Conservation (phyloP, 2,888 invertebrate genomes). For the Conops quadrifasciatus region DNA sequence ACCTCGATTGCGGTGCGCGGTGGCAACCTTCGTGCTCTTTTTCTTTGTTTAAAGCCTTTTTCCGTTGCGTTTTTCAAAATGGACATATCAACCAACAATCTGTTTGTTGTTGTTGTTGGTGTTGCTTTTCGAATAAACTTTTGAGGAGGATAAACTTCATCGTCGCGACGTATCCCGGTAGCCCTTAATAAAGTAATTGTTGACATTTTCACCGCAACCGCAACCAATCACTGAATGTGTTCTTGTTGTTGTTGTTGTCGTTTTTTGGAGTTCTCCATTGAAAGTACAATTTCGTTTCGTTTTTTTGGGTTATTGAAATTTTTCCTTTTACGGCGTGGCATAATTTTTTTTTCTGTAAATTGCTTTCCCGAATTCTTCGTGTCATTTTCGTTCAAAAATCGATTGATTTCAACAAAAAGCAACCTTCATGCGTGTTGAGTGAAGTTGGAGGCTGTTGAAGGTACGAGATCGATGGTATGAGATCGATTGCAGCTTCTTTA, state of each 20-base stretch:
- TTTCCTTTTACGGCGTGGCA: constrained; percentile 33
- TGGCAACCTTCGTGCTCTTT: background rate
- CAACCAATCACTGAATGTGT: background rate
- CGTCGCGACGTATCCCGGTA: background rate
- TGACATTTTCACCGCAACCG: constrained; percentile 30
- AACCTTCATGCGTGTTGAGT: background rate
- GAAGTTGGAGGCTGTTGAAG: background rate
- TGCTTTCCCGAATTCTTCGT: background rate
- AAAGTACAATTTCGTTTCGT: background rate
- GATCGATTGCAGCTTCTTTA: background rate
- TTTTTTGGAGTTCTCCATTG: background rate
- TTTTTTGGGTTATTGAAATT: constrained; percentile 14
- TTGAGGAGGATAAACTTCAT: constrained; percentile 31
- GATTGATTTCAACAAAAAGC: background rate
- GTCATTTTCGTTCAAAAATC: background rate
- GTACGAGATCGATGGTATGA: background rate
- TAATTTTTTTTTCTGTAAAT: constrained; percentile 24
- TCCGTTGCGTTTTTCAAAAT: no score
- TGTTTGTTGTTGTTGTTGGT: no score
- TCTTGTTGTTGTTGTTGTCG: constrained; percentile 12
- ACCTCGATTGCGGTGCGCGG: constrained; percentile 12
- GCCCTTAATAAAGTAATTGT: constrained; percentile 55
- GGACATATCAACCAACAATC: no score
- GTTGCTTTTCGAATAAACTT: background rate
- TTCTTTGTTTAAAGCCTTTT: background rate